phyloP scores from a whole-genome alignment of 2,113 vertebrate species.

The Actenoides lindsayi region DNA sequence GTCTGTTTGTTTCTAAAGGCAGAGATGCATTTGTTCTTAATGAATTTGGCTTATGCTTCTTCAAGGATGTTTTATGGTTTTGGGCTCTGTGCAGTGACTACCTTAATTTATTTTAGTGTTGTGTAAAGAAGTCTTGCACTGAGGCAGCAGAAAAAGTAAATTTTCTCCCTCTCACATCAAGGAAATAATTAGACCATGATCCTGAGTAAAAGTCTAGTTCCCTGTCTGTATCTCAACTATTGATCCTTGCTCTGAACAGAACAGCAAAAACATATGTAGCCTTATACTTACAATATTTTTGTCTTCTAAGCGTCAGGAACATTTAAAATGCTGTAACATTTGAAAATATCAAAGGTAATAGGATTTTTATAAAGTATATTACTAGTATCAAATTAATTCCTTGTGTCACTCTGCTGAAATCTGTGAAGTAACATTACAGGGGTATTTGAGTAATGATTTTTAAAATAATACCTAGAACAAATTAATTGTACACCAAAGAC shows the following conservation, averaged over 20 bases:
- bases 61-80: neutral
- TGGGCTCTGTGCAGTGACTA: neutral
- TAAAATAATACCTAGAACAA: neutral
- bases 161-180: neutral
- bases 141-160: neutral
- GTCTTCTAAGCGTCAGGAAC: neutral
- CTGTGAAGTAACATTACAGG: neutral
- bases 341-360: neutral
- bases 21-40: neutral
- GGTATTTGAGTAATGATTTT: neutral
- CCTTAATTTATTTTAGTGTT: neutral
- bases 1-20: neutral
- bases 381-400: neutral
- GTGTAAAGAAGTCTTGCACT: neutral
- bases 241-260: neutral
- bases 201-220: neutral
- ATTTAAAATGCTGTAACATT: neutral
- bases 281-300: neutral
- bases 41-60: neutral
- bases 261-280: neutral
- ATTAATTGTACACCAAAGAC: constrained; percentile 13
- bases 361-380: neutral
- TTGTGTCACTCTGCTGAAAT: neutral
- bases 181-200: neutral
- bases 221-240: neutral